Base-by-base conservation (phyloP, 1,140 invertebrate genomes). In the Kradibia gibbosae region DNA sequence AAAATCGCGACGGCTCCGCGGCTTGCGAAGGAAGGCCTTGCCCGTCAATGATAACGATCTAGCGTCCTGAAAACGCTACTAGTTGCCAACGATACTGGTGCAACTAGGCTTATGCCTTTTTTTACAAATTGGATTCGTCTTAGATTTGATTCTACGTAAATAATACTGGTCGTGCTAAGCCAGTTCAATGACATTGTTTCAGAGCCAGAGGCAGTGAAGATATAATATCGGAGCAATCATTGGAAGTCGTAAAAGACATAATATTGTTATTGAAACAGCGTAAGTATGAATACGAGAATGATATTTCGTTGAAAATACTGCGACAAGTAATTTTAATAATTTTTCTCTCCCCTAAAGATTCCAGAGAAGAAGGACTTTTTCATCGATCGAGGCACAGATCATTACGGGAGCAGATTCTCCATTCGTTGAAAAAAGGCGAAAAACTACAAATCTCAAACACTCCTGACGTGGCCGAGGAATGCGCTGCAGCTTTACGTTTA, bases 401-500 rank as follows among this genome's bases (percentile, higher is more conserved):
- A 13, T 57, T 88, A 15, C 80, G 87, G 55, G 80, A 74, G 15
- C 60, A 81, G 45, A 88, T 88, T 31, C 50, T 88, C 3, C 83
- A 85, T 72, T 85, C 85, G 0, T 45, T 88, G 53, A 88, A 83
- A 55, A 86, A 83, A 82, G 88, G 88, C 0, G 85, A 87, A 71
- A 87, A 84, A 25, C 80, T 84, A 8, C 77, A 86, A 71, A 83
- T 88, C 20, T 82, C 80, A 57, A 78, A 86, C 50, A 80, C 55
- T 4, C 72, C 83, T 22, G 82, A 85, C 22, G 55, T 71, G 22
- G 88, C 88, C 8, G 74, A 88, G 34, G 88, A 89, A 82, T 88
- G 88, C 28, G 90, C 91, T 0, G 88, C 89, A 8, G 92, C 90
- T 11, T 85, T 92, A 20, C 90, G 90, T 75, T 85, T 87, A 25